These are phyloP conservation scores for Lophochroa leadbeateri DNA, from an alignment of 2,113 vertebrate species.

Conservation along the genomic window DNA sequence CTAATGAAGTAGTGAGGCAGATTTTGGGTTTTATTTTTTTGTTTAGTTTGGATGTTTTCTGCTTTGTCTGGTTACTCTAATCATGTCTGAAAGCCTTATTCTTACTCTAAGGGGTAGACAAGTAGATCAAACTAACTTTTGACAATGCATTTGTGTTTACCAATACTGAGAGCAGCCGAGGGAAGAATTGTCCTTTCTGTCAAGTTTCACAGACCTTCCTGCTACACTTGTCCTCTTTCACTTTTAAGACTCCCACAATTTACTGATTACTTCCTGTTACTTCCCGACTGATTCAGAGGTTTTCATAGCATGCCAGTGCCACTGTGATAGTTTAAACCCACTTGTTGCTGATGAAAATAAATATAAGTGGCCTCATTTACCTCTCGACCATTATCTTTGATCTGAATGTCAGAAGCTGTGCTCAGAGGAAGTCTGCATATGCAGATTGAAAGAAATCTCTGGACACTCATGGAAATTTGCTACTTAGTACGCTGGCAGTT, in stretches of 20 bases:
- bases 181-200: neutral
- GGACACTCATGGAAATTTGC: neutral
- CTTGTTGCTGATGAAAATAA: constrained; percentile 47
- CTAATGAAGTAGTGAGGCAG: neutral
- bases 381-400: neutral
- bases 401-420: neutral
- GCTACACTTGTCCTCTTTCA: neutral
- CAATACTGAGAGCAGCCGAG: neutral
- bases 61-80: neutral
- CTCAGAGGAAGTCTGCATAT: neutral
- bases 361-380: neutral
- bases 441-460: neutral
- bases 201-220: neutral
- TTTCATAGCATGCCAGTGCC: neutral
- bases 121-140: neutral
- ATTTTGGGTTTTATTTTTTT: neutral
- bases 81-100: neutral
- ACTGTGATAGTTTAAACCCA: neutral
- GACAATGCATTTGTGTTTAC: neutral
- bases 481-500: neutral
- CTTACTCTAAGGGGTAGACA: neutral
- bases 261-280: neutral
- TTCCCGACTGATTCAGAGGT: neutral
- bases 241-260: neutral
- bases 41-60: neutral